phyloP scores from a whole-genome alignment of 2,888 invertebrate species.

The Balanococcus diminutus region DNA sequence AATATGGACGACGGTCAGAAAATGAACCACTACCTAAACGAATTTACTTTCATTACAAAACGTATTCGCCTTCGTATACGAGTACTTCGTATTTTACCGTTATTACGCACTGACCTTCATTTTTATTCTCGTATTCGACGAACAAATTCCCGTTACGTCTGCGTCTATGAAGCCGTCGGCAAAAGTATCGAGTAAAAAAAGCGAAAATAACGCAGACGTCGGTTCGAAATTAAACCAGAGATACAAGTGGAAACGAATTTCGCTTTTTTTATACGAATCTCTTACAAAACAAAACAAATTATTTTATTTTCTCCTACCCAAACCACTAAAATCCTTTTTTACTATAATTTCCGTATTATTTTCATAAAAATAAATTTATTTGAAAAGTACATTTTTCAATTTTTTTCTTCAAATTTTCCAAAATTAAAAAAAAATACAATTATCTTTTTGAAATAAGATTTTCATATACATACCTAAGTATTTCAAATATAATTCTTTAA shows the following conservation, averaged over 20 bases:
- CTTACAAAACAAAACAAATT: too few relatives aligned
- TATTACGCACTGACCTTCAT: slow-evolving; percentile 30
- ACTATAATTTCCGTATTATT: too few relatives aligned
- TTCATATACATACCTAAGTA: too few relatives aligned
- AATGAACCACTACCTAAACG: neutral
- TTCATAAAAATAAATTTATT: too few relatives aligned
- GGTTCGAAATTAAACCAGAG: neutral
- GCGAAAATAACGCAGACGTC: neutral
- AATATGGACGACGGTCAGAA: neutral
- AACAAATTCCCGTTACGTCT: slow-evolving; percentile 29
- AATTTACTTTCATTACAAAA: slow-evolving; percentile 31
- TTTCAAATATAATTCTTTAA: too few relatives aligned
- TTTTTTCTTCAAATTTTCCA: too few relatives aligned
- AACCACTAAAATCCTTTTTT: too few relatives aligned
- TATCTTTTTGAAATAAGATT: too few relatives aligned
- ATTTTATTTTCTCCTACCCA: too few relatives aligned
- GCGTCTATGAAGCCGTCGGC: neutral
- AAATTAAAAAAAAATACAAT: too few relatives aligned
- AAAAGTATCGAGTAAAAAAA: neutral
- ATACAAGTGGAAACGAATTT: neutral
- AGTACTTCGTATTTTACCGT: slow-evolving; percentile 9
- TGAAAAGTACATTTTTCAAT: too few relatives aligned
- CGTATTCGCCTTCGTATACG: too few relatives aligned
- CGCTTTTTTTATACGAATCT: neutral
- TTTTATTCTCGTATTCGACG: neutral